Evolutionary conservation across 2,888 invertebrate genomes (phyloP).

Genomic region (Yponomeuta evonymella): DNA sequence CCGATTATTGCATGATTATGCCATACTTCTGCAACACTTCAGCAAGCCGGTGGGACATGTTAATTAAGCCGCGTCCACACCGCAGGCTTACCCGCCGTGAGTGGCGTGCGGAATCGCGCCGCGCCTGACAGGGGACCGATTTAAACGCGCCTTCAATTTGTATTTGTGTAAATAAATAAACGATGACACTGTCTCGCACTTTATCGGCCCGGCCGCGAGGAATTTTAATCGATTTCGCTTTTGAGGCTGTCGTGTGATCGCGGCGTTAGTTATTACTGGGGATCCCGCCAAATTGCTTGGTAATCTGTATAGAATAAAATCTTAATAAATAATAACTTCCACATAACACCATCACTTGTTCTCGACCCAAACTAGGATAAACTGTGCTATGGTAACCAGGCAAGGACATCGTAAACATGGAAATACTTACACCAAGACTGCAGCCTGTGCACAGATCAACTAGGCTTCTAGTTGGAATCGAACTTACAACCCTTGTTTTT

Average conservation of each 20-base stretch:
- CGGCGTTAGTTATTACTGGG: slow-evolving; percentile 3
- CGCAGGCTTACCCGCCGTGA: slow-evolving; percentile 7
- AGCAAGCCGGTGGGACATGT: slow-evolving; percentile 27
- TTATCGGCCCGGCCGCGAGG: slow-evolving; percentile 10
- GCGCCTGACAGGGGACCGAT: slow-evolving; percentile 17
- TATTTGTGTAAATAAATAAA: slow-evolving; percentile 18
- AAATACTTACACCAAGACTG: too few species aligned
- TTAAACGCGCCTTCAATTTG: slow-evolving; percentile 9
- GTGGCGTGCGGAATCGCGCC: slow-evolving; percentile 29
- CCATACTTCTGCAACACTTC: neutral
- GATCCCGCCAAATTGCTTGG: neutral
- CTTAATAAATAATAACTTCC: too few species aligned
- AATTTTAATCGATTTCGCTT: slow-evolving; percentile 13
- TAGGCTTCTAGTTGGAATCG: too few species aligned
- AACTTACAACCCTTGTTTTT: too few species aligned
- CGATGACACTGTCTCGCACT: slow-evolving; percentile 14
- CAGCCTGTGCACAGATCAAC: too few species aligned
- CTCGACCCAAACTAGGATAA: too few species aligned
- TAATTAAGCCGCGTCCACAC: slow-evolving; percentile 46
- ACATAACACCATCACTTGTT: too few species aligned
- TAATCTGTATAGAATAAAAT: too few species aligned
- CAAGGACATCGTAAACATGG: too few species aligned
- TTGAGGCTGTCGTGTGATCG: neutral
- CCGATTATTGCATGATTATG: neutral
- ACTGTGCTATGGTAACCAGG: too few species aligned